These are phyloP conservation scores for Gadopsis bispinosus DNA, from an alignment of 2,797 vertebrate species.

Conservation along the genomic window DNA sequence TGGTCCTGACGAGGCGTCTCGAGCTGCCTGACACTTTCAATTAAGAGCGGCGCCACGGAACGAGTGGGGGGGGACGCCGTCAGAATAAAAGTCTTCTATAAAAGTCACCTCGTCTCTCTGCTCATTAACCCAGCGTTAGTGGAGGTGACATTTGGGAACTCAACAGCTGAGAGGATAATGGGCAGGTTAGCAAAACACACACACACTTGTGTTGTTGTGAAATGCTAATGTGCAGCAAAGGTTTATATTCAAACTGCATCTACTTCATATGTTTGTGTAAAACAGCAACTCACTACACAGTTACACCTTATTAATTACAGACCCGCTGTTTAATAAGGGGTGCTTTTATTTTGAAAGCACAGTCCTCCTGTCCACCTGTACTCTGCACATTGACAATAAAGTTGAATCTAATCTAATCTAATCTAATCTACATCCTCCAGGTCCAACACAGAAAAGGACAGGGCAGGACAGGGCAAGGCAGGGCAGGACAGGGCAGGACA, in stretches of 20 bases:
- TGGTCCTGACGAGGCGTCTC: constrained; percentile 12
- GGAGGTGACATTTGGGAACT: not conserved
- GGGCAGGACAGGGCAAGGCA: not conserved
- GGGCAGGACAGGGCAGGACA: too few relatives aligned
- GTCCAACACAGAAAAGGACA: not conserved
- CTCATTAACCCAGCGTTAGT: constrained; percentile 23
- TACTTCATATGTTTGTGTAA: not conserved
- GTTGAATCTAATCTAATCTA: too few relatives aligned
- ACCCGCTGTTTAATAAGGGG: not conserved
- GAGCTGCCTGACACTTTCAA: constrained; percentile 49
- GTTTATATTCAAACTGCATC: not conserved
- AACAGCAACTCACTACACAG: not conserved
- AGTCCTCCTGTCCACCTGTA: not conserved
- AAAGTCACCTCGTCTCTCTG: not conserved
- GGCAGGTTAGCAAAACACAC: not conserved
- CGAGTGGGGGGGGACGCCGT: not conserved
- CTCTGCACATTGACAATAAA: too few relatives aligned
- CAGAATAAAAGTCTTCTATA: constrained; percentile 8
- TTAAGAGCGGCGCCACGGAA: constrained; percentile 15
- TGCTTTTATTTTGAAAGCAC: not conserved
- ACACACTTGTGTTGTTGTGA: not conserved
- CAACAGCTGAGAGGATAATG: not conserved
- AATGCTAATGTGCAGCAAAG: not conserved
- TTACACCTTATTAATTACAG: not conserved
- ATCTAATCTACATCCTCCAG: not conserved